Evolutionary conservation across 1,140 invertebrate genomes (phyloP).

Genomic region (Araneus ventricosus): DNA sequence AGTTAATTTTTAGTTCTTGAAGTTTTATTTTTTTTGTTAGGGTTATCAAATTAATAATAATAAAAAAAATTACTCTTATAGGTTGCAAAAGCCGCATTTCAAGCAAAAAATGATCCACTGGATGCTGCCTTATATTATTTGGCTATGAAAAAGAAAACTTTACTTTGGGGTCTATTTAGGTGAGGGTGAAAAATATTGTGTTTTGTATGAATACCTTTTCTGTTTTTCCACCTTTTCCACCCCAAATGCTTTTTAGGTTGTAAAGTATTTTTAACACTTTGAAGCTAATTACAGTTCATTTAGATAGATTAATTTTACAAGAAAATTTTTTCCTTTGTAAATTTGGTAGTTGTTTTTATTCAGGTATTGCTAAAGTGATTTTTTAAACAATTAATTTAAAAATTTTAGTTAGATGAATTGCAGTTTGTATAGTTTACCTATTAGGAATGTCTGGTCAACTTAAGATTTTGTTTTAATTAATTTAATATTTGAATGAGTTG

Average conservation of each 20-base stretch:
- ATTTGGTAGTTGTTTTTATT: no score
- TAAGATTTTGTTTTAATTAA: no score
- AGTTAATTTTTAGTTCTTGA: background rate
- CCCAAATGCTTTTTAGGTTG: slow-evolving; percentile 77
- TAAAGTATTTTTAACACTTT: background rate
- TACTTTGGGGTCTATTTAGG: slow-evolving; percentile 97
- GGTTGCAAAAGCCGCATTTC: slow-evolving; percentile 94
- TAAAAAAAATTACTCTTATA: slow-evolving; percentile 76
- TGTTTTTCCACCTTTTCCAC: background rate
- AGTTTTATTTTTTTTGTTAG: background rate
- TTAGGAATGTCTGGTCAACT: no score
- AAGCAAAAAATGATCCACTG: slow-evolving; percentile 94
- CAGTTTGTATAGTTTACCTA: no score
- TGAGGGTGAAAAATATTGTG: slow-evolving; percentile 79
- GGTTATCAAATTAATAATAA: background rate
- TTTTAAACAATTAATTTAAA: no score
- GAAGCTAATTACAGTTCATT: background rate
- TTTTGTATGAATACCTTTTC: background rate
- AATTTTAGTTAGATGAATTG: no score
- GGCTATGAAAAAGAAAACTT: slow-evolving; percentile 98
- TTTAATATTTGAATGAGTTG: no score
- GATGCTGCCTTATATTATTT: slow-evolving; percentile 98
- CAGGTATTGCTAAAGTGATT: no score
- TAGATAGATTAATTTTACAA: no score
- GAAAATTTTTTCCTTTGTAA: no score